Evolutionary conservation across 2,888 invertebrate species (phyloP).

Genomic region (Rhogogaster chlorosoma): DNA sequence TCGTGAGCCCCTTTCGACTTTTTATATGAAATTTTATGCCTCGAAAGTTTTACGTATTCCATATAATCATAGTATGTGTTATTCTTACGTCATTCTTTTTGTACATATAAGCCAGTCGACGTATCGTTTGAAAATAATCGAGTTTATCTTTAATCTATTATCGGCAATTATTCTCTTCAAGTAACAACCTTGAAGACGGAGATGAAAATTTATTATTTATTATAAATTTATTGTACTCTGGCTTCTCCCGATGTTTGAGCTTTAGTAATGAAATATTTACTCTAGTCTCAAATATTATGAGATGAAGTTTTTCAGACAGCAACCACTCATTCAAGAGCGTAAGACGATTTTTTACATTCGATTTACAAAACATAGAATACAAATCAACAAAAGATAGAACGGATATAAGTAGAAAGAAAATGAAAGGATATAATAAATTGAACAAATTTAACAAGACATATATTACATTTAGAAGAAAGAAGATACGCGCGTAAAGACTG

Average conservation of each 20-base stretch:
- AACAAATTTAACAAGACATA: neutral
- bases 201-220: constrained; percentile 34
- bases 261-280: constrained; percentile 73
- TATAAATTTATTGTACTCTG: constrained; percentile 24
- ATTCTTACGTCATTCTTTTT: neutral
- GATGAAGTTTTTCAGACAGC: constrained; percentile 64
- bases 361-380: neutral
- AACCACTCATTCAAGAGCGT: neutral
- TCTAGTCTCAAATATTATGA: constrained; percentile 69
- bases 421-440: neutral
- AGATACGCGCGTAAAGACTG: constrained; percentile 64
- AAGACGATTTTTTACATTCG: neutral
- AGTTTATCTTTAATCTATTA: neutral
- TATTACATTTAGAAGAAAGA: constrained; percentile 18
- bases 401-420: neutral
- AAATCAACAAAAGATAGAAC: neutral
- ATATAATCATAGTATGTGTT: neutral
- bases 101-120: neutral
- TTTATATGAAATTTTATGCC: constrained; percentile 72
- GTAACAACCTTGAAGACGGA: constrained; percentile 54
- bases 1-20: constrained; percentile 69
- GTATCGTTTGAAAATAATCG: neutral
- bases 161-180: constrained; percentile 53
- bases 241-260: constrained; percentile 72
- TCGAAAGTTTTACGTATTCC: constrained; percentile 31